These are phyloP conservation scores for Marcusenius ussheri DNA, from an alignment of 2,113 vertebrate species.

Conservation along the genomic window DNA sequence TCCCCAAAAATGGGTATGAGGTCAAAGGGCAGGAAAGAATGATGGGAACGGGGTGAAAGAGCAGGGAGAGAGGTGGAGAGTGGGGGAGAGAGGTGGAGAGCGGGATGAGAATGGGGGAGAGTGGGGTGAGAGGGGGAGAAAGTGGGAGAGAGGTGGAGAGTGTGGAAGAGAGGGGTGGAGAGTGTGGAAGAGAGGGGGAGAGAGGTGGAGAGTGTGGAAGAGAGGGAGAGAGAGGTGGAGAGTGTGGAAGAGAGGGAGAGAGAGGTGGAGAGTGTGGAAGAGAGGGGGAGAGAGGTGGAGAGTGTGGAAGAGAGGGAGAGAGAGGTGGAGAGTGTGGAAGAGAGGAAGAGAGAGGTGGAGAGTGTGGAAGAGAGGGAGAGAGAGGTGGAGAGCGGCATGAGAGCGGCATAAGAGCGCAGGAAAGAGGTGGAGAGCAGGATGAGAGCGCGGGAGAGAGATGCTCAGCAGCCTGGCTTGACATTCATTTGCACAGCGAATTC, in stretches of 20 bases:
- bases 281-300: not conserved
- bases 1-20: not conserved
- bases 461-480: not conserved
- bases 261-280: not conserved
- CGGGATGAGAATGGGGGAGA: not conserved
- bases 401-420: not conserved
- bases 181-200: not conserved
- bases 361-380: not conserved
- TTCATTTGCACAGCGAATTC: not conserved
- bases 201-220: not conserved
- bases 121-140: not conserved
- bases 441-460: not conserved
- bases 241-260: not conserved
- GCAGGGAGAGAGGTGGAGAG: not conserved
- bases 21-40: not conserved
- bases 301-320: not conserved
- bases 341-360: not conserved
- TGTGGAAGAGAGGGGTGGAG: not conserved
- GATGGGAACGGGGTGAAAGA: not conserved
- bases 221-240: not conserved
- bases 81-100: not conserved
- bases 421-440: conserved; percentile 26
- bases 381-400: not conserved
- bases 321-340: not conserved
- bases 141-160: not conserved